Evolutionary conservation across 2,888 invertebrate species (phyloP), one percentile per base, ranked within the genome.

Genomic region (Sphinx pinastri): DNA sequence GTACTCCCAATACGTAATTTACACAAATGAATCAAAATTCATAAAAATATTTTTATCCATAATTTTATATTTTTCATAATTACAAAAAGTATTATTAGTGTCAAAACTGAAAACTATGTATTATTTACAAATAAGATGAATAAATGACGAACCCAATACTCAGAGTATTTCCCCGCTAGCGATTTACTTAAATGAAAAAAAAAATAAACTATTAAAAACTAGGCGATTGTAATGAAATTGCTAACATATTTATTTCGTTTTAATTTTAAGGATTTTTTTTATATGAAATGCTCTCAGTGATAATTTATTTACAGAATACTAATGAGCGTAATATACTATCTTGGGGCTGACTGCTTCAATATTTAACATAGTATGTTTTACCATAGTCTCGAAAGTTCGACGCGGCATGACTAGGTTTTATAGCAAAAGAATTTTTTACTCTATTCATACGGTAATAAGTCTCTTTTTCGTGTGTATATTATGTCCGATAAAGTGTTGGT

Each of bases 211-310:
- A 67, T 60, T 57, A 60, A 55, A 31, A 60, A 68, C 54, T 68
- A 25, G 60, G 45, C 52, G 54, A 54, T 60, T 59, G 45, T 69
- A 60, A 45, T 38, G 51, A 31, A 67, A 58, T 66, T 67, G 66
- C 88, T 92, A 92, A 93, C 87, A 85, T 93, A 93, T 93, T 93
- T 93, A 92, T 93, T 92, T 89, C 70, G 91, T 90, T 90, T 91
- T 80, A 75, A 79, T 74, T 80, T 81, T 83, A 82, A 88, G 86
- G 84, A 81, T 81, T 73, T 76, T 74, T 76, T 74, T 69, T 76
- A 72, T 79, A 76, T 49, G 66, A 68, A 68, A 70, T 14, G 45
- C 38, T 67, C 69, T 63, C 54, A 38, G 16, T 47, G 49, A 51
- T 70, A 67, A 67, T 70, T 59, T 59, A 68, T 60, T 71, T 68